A percentile compares a stretch with the other conserved stretches of the same genome.
Conservation (phyloP, 2,797 vertebrate species). For the Mallotus villosus region DNA sequence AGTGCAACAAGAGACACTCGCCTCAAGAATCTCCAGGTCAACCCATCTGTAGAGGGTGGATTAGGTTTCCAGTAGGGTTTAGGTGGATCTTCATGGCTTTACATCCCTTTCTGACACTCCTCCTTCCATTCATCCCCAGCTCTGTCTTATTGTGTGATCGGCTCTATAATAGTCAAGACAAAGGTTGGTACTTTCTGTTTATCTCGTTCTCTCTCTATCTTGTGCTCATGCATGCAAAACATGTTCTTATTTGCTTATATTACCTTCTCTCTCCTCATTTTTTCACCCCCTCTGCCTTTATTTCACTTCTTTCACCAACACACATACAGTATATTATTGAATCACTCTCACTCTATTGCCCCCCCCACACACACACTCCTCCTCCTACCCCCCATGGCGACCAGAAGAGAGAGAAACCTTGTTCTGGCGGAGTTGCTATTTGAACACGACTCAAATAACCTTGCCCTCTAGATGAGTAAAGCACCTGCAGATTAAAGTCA, state of each 20-base stretch:
- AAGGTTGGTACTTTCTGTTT: neutral
- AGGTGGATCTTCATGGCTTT: neutral
- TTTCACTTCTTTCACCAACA: neutral
- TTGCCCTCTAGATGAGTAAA: neutral
- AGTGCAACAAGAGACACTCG: conserved; percentile 1
- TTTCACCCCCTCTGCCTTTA: too few species aligned
- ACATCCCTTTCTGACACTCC: neutral
- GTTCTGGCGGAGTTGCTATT: too few species aligned
- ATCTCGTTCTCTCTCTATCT: neutral
- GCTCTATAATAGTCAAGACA: neutral
- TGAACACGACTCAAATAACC: neutral
- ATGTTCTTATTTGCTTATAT: too few species aligned
- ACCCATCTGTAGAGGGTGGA: neutral
- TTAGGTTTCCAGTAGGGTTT: neutral
- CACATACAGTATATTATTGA: neutral
- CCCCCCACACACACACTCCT: too few species aligned
- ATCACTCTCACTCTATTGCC: neutral
- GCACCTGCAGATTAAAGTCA: conserved; percentile 2
- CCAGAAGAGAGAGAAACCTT: too few species aligned
- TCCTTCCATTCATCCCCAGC: neutral
- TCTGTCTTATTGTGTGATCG: neutral
- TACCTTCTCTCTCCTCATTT: neutral
- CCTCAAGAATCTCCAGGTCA: conserved; percentile 15
- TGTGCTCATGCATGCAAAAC: too few species aligned
- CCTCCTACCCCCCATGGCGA: neutral